A percentile compares a stretch with the other conserved stretches of the same genome.
phyloP scores from a whole-genome alignment of 2,797 vertebrate species.

The Graptemys geographica region DNA sequence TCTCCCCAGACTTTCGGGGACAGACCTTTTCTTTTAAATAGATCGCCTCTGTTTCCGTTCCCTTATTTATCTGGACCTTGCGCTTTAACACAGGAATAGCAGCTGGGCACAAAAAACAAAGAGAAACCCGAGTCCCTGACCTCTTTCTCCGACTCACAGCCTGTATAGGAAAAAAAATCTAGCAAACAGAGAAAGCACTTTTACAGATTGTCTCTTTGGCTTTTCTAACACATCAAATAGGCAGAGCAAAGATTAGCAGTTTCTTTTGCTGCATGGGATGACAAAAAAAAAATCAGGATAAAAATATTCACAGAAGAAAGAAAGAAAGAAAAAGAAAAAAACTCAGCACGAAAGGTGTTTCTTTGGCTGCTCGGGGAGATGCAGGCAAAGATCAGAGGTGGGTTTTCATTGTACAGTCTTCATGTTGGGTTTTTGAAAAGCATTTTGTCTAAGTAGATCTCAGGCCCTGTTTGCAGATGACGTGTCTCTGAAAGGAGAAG shows the following conservation, averaged over 20 bases:
- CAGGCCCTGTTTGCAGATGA: conserved; percentile 46
- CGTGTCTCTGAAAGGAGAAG: conserved; percentile 38
- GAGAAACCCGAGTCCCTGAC: conserved; percentile 70
- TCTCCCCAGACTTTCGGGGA: conserved; percentile 65
- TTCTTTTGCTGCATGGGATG: conserved; percentile 32
- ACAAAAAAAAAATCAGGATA: neutral
- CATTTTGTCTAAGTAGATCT: conserved; percentile 48
- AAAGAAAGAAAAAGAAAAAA: conserved; percentile 32
- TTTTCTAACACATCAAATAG: conserved; percentile 47
- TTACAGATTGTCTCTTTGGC: conserved; percentile 53
- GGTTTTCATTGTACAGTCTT: conserved; percentile 23
- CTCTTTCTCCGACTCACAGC: conserved; percentile 51
- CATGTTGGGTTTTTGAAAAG: conserved; percentile 44
- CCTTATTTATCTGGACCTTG: conserved; percentile 65
- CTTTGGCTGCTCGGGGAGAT: conserved; percentile 37
- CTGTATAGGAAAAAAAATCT: conserved; percentile 49
- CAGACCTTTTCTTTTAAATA: conserved; percentile 62
- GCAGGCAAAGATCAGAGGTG: neutral
- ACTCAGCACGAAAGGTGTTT: conserved; percentile 11
- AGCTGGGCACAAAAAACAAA: conserved; percentile 67
- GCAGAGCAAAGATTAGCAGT: conserved; percentile 41
- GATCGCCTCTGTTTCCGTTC: conserved; percentile 67
- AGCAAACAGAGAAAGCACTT: conserved; percentile 13
- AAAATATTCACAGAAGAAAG: conserved; percentile 31
- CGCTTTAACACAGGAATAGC: conserved; percentile 54